A percentile compares a stretch with the other conserved stretches of the same genome.
phyloP scores from a whole-genome alignment of 2,888 invertebrate species.

The Cremastinae sp. region DNA sequence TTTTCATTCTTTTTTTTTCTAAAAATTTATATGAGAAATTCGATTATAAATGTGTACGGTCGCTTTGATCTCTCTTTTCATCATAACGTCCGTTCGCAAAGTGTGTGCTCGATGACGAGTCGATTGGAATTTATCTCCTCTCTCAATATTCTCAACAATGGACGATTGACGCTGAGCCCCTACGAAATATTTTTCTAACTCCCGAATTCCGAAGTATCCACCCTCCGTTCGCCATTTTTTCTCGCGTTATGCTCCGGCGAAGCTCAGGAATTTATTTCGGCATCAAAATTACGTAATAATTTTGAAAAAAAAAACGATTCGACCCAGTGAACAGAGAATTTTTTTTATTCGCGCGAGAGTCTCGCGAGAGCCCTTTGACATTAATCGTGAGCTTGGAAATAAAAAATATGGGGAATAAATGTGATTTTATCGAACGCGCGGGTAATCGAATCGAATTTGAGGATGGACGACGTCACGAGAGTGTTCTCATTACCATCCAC shows the following conservation, averaged over 20 bases:
- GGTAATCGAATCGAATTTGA: slow-evolving; percentile 49
- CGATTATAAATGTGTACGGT: not conserved
- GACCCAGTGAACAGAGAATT: not conserved
- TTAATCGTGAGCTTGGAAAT: not conserved
- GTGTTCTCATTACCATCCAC: slow-evolving; percentile 54
- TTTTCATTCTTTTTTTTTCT: not conserved
- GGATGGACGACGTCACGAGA: slow-evolving; percentile 52
- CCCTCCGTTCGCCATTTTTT: slow-evolving; percentile 45
- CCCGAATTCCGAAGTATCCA: slow-evolving; percentile 42
- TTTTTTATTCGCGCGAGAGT: not conserved
- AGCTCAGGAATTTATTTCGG: slow-evolving; percentile 5
- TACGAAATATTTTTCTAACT: slow-evolving; percentile 55
- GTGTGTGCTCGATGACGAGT: slow-evolving; percentile 54
- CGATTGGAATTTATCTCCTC: slow-evolving; percentile 58
- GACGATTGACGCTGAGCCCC: slow-evolving; percentile 33
- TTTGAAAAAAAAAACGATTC: too few relatives aligned
- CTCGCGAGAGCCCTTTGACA: too few relatives aligned
- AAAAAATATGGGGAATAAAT: slow-evolving; percentile 3
- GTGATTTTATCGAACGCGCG: slow-evolving; percentile 5
- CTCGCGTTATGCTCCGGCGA: slow-evolving; percentile 29
- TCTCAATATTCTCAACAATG: slow-evolving; percentile 24
- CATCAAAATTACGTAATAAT: too few relatives aligned
- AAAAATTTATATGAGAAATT: slow-evolving; percentile 1
- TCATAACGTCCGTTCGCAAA: slow-evolving; percentile 40
- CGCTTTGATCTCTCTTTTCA: slow-evolving; percentile 56